Percentiles rank a stretch among this genome's conserved stretches.
phyloP scores from a whole-genome alignment of 2,888 invertebrate genomes.

The Synergus gifuensis region DNA sequence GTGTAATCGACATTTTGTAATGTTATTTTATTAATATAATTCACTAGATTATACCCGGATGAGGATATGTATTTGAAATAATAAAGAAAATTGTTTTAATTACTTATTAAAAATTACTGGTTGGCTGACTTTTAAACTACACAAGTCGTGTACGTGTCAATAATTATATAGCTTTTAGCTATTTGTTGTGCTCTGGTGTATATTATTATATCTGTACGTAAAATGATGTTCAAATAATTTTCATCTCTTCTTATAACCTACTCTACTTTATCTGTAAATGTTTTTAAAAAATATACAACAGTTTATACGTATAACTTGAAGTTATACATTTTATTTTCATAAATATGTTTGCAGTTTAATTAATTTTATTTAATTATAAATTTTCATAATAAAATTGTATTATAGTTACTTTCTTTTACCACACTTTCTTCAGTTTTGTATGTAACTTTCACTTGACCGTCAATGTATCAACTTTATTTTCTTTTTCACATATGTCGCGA shows the following conservation, averaged over 20 bases:
- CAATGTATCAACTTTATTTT: constrained; percentile 1
- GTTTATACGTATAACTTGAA: too few relatives aligned
- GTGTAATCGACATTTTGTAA: too few relatives aligned
- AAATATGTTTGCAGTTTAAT: neutral
- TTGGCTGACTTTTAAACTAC: neutral
- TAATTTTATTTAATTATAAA: neutral
- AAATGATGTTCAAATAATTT: neutral
- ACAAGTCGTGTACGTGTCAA: neutral
- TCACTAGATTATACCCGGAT: neutral
- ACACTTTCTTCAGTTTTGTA: constrained; percentile 18
- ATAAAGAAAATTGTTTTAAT: neutral
- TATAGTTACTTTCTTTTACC: neutral
- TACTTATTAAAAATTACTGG: neutral
- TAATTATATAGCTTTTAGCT: neutral
- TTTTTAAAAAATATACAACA: neutral
- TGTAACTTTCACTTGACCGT: constrained; percentile 24
- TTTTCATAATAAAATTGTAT: neutral
- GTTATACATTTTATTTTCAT: too few relatives aligned
- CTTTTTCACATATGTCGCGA: neutral
- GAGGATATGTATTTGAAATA: neutral
- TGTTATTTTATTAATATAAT: neutral
- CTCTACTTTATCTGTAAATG: neutral
- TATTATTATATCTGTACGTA: too few relatives aligned
- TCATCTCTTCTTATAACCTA: neutral
- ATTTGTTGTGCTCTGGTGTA: neutral